Base-by-base conservation (phyloP, 1,140 invertebrate genomes). In the Diachasmimorpha longicaudata region DNA sequence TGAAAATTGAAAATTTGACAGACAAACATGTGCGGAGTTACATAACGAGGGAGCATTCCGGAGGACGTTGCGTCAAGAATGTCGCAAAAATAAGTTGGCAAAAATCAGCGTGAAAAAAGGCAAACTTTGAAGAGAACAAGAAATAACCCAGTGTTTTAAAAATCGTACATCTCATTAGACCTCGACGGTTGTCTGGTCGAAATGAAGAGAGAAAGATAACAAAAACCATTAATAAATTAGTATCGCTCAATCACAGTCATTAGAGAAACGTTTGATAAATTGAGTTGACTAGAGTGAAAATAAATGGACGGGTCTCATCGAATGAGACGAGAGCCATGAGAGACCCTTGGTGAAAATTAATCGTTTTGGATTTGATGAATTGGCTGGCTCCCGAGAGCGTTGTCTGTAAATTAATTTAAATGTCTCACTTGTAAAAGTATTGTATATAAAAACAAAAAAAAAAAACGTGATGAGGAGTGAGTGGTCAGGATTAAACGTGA, bases 331-430 rank as follows among this genome's bases (percentile, higher is more conserved):
- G 13, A 39, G 36, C 31, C 36, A 36, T 68, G 14, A 39, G 36
- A 68, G 31, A 31, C 58, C 21, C 25, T 67, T 11, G 36, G 44
- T n/a, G 42, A 77, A 37, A 77, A 74, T 42, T 69, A 70, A 66
- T 72, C 55, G 46, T 44, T 31, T 69, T 74, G 67, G 46, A 58
- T 48, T 72, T 72, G 75, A 70, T 58, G 19, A 67, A 72, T 75
- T 48, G 68, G 46, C 69, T 58, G 76, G 71, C 75, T 78, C 77
- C 75, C 68, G 71, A 71, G 48, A 66, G 69, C 71, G 70, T 80
- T 76, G 75, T 76, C 70, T 81, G 79, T 81, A 81, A 76, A 79
- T 79, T 79, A 78, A 68, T 68, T 81, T 81, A 75, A 79, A 79
- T 79, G 73, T 78, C 70, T 72, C 74, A 74, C 36, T 37, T 68